Conservation (phyloP, 2,113 vertebrate species). For the Halcyon malimbica region DNA sequence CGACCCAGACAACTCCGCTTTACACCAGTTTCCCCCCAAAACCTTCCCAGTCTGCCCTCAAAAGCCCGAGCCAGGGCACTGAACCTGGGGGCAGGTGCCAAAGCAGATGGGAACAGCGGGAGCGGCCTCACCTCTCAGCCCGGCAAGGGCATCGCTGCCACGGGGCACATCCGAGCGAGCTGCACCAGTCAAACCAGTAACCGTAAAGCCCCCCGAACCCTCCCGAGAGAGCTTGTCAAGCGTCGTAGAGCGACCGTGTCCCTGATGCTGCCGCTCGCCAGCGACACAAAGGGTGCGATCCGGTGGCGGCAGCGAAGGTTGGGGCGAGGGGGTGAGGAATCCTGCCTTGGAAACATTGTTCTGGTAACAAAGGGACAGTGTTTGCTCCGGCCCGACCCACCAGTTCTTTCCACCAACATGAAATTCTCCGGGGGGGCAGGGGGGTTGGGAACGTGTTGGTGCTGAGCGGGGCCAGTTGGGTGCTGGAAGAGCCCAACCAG, state of each 20-base stretch:
- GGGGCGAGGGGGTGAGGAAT: constrained; percentile 48
- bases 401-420: not conserved
- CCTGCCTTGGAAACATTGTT: not conserved
- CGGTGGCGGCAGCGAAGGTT: not conserved
- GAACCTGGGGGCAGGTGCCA: not conserved
- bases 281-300: not conserved
- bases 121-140: not conserved
- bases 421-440: not conserved
- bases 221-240: no score
- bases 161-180: not conserved
- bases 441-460: no score
- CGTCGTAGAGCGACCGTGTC: not conserved
- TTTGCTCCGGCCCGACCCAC: not conserved
- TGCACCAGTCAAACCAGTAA: no score
- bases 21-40: accelerated
- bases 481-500: no score
- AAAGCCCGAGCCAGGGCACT: accelerated
- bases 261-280: not conserved
- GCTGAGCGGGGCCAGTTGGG: no score
- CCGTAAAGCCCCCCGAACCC: not conserved
- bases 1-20: not conserved
- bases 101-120: not conserved
- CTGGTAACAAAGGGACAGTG: constrained; percentile 26
- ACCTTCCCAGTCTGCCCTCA: accelerated
- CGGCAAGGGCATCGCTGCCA: accelerated